phyloP scores from a whole-genome alignment of 2,888 invertebrate genomes.

The Dermolepida albohirtum region DNA sequence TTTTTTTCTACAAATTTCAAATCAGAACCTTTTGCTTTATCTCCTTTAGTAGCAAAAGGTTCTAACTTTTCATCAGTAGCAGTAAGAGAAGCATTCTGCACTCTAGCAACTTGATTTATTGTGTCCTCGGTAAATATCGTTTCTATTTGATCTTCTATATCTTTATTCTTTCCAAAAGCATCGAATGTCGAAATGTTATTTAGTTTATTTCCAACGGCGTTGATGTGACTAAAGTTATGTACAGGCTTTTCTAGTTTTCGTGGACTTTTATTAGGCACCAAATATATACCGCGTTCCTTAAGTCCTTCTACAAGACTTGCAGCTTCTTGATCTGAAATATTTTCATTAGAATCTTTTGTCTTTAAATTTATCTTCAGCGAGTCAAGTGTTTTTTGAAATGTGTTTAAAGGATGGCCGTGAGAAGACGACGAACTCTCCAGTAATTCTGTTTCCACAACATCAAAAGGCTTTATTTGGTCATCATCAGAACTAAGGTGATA shows the following conservation, averaged over 20 bases:
- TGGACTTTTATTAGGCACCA: constrained; percentile 57
- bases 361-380: constrained; percentile 14
- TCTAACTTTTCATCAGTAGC: too few relatives aligned
- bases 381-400: constrained; percentile 30
- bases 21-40: too few relatives aligned
- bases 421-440: constrained; percentile 41
- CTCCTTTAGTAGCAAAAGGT: too few relatives aligned
- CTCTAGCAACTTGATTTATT: background rate
- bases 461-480: constrained; percentile 46
- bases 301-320: constrained; percentile 57
- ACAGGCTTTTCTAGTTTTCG: constrained; percentile 41
- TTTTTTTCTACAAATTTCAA: too few relatives aligned
- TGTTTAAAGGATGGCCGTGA: constrained; percentile 7
- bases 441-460: constrained; percentile 46
- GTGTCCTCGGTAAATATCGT: background rate
- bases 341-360: constrained; percentile 14
- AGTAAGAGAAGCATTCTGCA: too few relatives aligned
- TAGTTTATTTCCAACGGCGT: background rate
- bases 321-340: constrained; percentile 51
- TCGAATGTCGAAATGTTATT: background rate
- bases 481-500: constrained; percentile 53
- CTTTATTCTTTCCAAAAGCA: background rate
- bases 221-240: background rate
- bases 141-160: background rate
- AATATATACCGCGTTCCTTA: constrained; percentile 60